Conservation (phyloP, 1,140 invertebrate species). For the Eubasilissa regina region DNA sequence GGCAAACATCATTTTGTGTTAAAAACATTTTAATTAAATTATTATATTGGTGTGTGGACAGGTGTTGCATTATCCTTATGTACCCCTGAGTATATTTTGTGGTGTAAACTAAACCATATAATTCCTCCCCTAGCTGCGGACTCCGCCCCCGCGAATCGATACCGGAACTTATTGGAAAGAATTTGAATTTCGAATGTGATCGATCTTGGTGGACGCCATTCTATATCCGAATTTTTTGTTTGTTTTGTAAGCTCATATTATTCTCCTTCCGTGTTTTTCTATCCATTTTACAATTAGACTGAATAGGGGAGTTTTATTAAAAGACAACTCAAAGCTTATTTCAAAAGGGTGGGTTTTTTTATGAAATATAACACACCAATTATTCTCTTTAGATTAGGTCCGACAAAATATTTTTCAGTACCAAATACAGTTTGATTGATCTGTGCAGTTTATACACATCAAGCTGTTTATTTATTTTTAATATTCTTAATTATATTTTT, state of each 20-base stretch:
- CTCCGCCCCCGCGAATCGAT: slow-evolving; percentile 38
- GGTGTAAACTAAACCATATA: slow-evolving; percentile 7
- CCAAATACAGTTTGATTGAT: too few species aligned
- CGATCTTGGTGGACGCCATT: slow-evolving; percentile 19
- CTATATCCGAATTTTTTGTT: slow-evolving; percentile 31
- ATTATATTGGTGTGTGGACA: too few species aligned
- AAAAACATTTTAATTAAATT: too few species aligned
- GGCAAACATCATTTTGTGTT: too few species aligned
- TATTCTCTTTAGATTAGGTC: slow-evolving; percentile 1
- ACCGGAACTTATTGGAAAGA: slow-evolving; percentile 47
- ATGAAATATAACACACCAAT: slow-evolving; percentile 3
- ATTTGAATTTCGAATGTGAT: slow-evolving; percentile 46
- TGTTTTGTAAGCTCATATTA: slow-evolving; percentile 34
- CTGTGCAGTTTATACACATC: too few species aligned
- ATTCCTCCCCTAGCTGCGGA: slow-evolving; percentile 1
- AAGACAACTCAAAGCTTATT: slow-evolving; percentile 22
- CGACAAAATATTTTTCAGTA: background rate
- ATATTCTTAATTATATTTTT: too few species aligned
- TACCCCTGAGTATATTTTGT: background rate
- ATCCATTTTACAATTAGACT: slow-evolving; percentile 41
- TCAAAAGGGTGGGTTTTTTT: slow-evolving; percentile 23
- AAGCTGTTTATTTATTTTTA: too few species aligned
- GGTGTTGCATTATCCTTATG: too few species aligned
- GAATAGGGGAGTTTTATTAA: slow-evolving; percentile 15
- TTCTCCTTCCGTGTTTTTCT: slow-evolving; percentile 16